A percentile compares a stretch with the other conserved stretches of the same genome.
Evolutionary conservation across 2,888 invertebrate species (phyloP).

Genomic region (Megamerina dolium): DNA sequence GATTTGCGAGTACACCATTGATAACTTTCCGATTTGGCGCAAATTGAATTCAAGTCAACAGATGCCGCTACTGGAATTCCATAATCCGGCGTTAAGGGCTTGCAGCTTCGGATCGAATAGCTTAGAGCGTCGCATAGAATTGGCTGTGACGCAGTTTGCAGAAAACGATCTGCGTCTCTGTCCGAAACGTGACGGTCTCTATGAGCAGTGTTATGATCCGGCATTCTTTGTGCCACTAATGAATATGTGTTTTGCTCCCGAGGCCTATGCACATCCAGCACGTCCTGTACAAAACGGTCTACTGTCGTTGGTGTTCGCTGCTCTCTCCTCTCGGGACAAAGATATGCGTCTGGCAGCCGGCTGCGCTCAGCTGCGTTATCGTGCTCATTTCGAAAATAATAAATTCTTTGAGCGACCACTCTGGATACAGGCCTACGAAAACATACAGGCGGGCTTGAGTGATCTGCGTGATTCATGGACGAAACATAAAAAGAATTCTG

Average conservation of each 20-base stretch:
- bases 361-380: conserved; percentile 67
- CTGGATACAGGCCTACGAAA: conserved; percentile 47
- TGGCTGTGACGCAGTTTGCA: conserved; percentile 25
- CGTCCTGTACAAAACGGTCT: conserved; percentile 65
- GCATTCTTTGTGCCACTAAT: conserved; percentile 74
- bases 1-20: conserved; percentile 61
- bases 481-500: conserved; percentile 42
- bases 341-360: conserved; percentile 67
- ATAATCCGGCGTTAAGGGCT: conserved; percentile 26
- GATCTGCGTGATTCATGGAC: conserved; percentile 38
- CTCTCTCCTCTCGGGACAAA: conserved; percentile 62
- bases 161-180: conserved; percentile 35
- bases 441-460: conserved; percentile 42
- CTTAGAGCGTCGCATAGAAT: conserved; percentile 38
- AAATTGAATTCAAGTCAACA: conserved; percentile 49
- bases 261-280: conserved; percentile 66
- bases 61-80: conserved; percentile 34
- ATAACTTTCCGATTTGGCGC: conserved; percentile 63
- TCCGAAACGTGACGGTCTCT: conserved; percentile 35
- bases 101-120: conserved; percentile 34
- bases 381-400: conserved; percentile 66
- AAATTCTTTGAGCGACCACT: conserved; percentile 49
- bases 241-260: conserved; percentile 67
- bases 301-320: conserved; percentile 64
- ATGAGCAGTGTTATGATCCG: conserved; percentile 67